Evolutionary conservation across 2,113 vertebrate species (phyloP), one percentile per base, ranked within the genome.

Genomic region (Tretioscincus oriximinensis): DNA sequence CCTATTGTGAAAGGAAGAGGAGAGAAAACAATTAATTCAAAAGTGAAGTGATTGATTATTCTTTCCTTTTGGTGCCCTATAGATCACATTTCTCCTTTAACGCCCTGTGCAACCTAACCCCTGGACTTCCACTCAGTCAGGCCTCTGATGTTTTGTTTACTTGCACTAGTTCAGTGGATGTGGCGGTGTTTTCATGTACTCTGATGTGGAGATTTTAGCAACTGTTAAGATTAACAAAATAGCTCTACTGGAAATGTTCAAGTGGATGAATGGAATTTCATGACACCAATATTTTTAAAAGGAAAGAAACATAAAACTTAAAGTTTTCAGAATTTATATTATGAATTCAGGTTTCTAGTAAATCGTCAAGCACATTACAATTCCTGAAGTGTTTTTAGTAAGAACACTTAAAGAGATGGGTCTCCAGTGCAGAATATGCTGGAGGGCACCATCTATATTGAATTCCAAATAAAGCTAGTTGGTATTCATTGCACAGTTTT

Each of bases 1-100:
- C 96, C 97, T 98, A 88, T 0, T 0, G 84, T 5, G 85, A 81
- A 88, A 78, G 81, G 21, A 86, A 89, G 87, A 86, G 79, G 71
- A 18, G 49, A 74, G 12, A 2, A 51, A 51, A 51, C 9, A 2
- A 51, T 51, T 51, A 12, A 41, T 16, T 6, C 51, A 4, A 2
- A 51, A 14, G 51, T 16, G 14, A 6, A 1, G 2, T 82, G 84
- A 88, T 85, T 12, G 77, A 1, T 18, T 18, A 58, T 58, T 58
- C 14, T 58, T 58, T 58, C 54, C 14, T 18, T 18, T 54, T 0
- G 0, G 70, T 66, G 61, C 72, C 0, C 24, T 0, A 2, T 0
- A 2, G 12, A 1, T 4, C 0, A 29, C 41, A 51, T 0, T 0
- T 29, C 0, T 64, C 41, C 14, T 7, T 31, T 72, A 9, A 63